phyloP scores from a whole-genome alignment of 1,140 invertebrate species.

The Aricia agestis region DNA sequence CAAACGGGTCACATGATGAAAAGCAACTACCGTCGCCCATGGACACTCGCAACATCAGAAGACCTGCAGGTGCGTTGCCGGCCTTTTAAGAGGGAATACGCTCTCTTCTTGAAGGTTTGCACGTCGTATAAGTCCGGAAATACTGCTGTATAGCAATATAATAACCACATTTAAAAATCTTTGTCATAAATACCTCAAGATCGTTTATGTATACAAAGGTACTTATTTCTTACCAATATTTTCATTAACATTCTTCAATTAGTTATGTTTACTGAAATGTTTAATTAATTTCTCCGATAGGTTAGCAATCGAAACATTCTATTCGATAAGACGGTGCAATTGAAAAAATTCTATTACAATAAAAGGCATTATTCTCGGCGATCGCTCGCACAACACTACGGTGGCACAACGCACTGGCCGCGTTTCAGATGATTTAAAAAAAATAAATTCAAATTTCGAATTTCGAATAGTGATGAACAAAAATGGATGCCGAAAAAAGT shows the following conservation, averaged over 20 bases:
- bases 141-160: too few relatives aligned
- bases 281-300: constrained; percentile 1
- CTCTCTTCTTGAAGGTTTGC: too few relatives aligned
- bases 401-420: constrained; percentile 32
- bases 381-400: constrained; percentile 40
- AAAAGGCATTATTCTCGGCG: constrained; percentile 45
- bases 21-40: too few relatives aligned
- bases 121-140: too few relatives aligned
- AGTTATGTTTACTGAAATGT: not conserved
- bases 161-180: too few relatives aligned
- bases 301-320: constrained; percentile 7
- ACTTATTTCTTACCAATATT: not conserved
- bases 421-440: constrained; percentile 12
- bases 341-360: constrained; percentile 38
- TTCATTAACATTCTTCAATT: not conserved
- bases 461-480: constrained; percentile 29
- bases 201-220: not conserved
- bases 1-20: too few relatives aligned
- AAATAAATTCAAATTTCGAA: constrained; percentile 21
- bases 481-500: constrained; percentile 63
- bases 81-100: too few relatives aligned
- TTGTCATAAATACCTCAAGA: too few relatives aligned
- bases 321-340: constrained; percentile 26
- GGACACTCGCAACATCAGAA: too few relatives aligned
- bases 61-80: too few relatives aligned